Conservation (phyloP, 2,797 vertebrate genomes). For the Clamator glandarius region DNA sequence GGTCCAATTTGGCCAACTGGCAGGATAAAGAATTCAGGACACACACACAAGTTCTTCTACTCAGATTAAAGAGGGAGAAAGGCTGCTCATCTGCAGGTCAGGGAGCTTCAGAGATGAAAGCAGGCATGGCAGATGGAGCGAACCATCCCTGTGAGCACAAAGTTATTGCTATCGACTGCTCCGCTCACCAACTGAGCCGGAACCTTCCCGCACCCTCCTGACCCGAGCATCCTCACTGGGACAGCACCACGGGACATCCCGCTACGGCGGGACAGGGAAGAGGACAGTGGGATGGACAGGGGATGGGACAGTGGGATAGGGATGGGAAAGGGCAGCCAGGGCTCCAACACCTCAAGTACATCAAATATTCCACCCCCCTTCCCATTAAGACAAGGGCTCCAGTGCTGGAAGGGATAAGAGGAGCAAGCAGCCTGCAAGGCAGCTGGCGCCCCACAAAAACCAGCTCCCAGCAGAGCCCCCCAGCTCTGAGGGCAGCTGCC, state of each 20-base stretch:
- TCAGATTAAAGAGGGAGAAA: not conserved
- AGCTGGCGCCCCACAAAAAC: not conserved
- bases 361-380: not conserved
- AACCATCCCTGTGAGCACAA: not conserved
- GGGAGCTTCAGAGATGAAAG: not conserved
- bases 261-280: no score
- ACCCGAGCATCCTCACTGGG: not conserved
- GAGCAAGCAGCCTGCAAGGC: not conserved
- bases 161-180: rapidly evolving
- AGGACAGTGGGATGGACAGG: no score
- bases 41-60: not conserved
- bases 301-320: no score
- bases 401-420: not conserved
- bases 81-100: not conserved
- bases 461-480: not conserved
- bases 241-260: no score
- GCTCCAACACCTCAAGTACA: not conserved
- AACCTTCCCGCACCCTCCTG: not conserved
- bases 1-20: not conserved
- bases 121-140: not conserved
- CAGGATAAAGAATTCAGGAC: not conserved
- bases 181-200: not conserved
- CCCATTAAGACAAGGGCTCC: not conserved
- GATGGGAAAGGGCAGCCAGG: no score
- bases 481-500: not conserved